Base-by-base conservation (phyloP, 2,888 invertebrate species). In the Nemapogon koenigi region DNA sequence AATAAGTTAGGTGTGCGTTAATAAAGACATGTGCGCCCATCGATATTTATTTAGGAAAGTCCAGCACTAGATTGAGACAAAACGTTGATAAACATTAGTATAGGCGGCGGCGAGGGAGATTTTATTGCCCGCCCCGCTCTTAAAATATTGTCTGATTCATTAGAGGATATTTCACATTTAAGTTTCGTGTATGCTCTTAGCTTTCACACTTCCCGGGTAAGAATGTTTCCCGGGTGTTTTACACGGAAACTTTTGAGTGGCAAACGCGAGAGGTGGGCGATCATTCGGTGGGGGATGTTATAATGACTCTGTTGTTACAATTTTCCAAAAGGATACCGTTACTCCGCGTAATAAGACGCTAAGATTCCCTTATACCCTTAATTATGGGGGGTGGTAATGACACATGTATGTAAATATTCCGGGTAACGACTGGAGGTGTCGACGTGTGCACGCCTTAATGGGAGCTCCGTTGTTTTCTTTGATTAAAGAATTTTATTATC, bases 121-220 rank as follows among this genome's bases (percentile, higher is more conserved):
- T 75, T 78, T 76, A 78, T 76, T 72, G 70, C 76, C n/a, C 75
- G 48, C 64, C 71, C 70, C 53, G 63, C 62, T 68, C 72, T 75
- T 76, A 76, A 78, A 78, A 78, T 78, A 76, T 78, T 76, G 76
- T 73, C 78, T 78, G 78, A 78, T 78, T 78, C 76, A 76, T 78
- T 78, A 76, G 75, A 68, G 75, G 65, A 72, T 76, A 73, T 75
- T 72, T 66, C 68, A 69, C 75, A 71, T 76, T 72, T 72, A 75
- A 75, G 71, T 76, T 75, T 68, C 65, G 62, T 59, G 67, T 65
- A 64, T 66, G 66, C 63, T 62, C 58, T 62, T 59, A 57, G 60
- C 62, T 59, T 59, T 57, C 58, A 38, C 38, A 35, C 41, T 41
- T 55, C 49, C 52, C 49, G 45, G 43, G 47, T 26, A 33, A 28